A percentile compares a stretch with the other conserved stretches of the same genome.
Evolutionary conservation across 2,797 vertebrate species (phyloP).

Genomic region (Acipenser transmontanus): DNA sequence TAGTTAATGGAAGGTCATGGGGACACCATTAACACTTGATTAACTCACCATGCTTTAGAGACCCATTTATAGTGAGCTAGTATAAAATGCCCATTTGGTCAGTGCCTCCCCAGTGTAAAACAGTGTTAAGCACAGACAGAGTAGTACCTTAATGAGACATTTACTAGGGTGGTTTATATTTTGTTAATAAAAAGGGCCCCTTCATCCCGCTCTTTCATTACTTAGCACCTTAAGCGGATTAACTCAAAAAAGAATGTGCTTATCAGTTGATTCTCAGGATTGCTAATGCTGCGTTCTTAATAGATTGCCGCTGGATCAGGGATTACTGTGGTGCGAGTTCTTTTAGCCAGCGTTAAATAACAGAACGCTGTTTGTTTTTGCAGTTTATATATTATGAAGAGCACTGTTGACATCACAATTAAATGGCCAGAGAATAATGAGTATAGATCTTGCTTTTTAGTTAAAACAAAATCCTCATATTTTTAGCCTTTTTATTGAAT

Average conservation of each 20-base stretch:
- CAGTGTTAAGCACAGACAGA: slow-evolving; percentile 34
- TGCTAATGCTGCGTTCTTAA: slow-evolving; percentile 50
- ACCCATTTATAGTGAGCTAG: slow-evolving; percentile 10
- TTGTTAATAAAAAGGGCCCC: slow-evolving; percentile 51
- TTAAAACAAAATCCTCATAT: slow-evolving; percentile 28
- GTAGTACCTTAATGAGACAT: slow-evolving; percentile 62
- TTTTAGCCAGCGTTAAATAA: slow-evolving; percentile 40
- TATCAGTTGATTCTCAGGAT: slow-evolving; percentile 56
- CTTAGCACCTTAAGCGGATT: slow-evolving; percentile 61
- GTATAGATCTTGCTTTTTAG: slow-evolving; percentile 28
- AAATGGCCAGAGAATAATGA: slow-evolving; percentile 38
- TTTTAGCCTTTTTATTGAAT: slow-evolving; percentile 11
- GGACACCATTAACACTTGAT: slow-evolving; percentile 6
- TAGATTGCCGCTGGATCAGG: slow-evolving; percentile 54
- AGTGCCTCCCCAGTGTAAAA: slow-evolving; percentile 4
- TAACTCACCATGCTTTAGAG: slow-evolving; percentile 6
- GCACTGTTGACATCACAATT: slow-evolving; percentile 52
- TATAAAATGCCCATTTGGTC: slow-evolving; percentile 9
- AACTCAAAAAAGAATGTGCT: slow-evolving; percentile 40
- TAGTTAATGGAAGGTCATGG: slow-evolving; percentile 4
- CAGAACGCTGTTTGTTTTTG: slow-evolving; percentile 50
- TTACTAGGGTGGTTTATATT: slow-evolving; percentile 61
- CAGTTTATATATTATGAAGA: slow-evolving; percentile 31
- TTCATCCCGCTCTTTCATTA: slow-evolving; percentile 56
- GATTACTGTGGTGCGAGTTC: slow-evolving; percentile 40